phyloP scores from a whole-genome alignment of 2,888 invertebrate genomes.

The Calameuta filiformis region DNA sequence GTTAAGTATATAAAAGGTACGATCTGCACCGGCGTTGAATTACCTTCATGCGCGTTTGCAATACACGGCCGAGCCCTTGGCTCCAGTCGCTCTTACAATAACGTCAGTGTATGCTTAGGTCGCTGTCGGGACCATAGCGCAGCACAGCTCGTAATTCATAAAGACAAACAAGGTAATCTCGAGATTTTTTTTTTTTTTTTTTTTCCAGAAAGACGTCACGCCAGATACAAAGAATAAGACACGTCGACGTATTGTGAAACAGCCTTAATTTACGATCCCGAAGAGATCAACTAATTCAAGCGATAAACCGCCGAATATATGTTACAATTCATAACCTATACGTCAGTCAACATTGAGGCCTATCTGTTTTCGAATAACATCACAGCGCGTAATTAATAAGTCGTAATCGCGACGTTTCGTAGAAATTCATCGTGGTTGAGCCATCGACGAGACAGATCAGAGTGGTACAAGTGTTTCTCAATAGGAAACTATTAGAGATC shows the following conservation, averaged over 20 bases:
- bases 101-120: constrained; percentile 21
- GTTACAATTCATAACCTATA: neutral
- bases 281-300: neutral
- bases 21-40: constrained; percentile 44
- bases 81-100: constrained; percentile 1
- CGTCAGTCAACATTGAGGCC: neutral
- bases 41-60: constrained; percentile 42
- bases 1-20: constrained; percentile 12
- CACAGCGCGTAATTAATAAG: neutral
- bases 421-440: neutral
- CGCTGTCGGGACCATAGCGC: constrained; percentile 3
- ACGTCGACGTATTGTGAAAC: neutral
- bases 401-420: neutral
- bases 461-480: neutral
- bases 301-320: neutral
- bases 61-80: constrained; percentile 23
- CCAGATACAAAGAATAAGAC: neutral
- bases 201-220: neutral
- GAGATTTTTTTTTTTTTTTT: too few species aligned
- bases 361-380: neutral
- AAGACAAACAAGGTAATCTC: neutral
- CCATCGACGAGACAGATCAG: neutral
- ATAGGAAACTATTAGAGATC: neutral
- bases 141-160: neutral
- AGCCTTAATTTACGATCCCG: neutral